Evolutionary conservation across 37 sponge, comb jelly and placozoan genomes (phyloP).

Genomic region (Haliclona indistincta): DNA sequence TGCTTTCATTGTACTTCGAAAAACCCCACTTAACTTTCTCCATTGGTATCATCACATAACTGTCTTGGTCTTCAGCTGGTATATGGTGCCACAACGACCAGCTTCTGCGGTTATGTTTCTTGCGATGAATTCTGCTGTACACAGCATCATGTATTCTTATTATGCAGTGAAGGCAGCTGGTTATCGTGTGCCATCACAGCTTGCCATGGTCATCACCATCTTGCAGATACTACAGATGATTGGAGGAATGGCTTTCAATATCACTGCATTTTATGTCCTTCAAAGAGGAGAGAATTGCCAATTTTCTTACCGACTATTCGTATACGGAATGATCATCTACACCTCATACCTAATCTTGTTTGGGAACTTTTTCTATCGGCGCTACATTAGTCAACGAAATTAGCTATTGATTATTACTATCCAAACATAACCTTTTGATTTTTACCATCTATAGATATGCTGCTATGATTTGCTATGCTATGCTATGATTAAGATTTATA

Average conservation of each 20-base stretch:
- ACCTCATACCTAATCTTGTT: slow-evolving; percentile 37
- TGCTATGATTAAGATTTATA: too few species aligned
- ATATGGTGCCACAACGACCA: too few species aligned
- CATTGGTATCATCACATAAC: slow-evolving; percentile 93
- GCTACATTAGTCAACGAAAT: too few species aligned
- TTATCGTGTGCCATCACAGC: not conserved
- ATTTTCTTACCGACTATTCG: slow-evolving; percentile 11
- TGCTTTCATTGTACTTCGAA: slow-evolving; percentile 66
- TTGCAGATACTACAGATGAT: slow-evolving; percentile 1
- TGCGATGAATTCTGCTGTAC: not conserved
- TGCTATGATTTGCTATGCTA: too few species aligned
- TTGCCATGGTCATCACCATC: not conserved
- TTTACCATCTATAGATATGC: too few species aligned
- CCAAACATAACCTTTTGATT: too few species aligned
- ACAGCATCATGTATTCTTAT: slow-evolving; percentile 7
- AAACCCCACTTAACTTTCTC: slow-evolving; percentile 69
- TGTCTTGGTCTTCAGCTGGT: slow-evolving; percentile 75
- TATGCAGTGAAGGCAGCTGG: slow-evolving; percentile 5
- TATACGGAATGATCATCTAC: slow-evolving; percentile 43
- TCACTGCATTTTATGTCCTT: slow-evolving; percentile 2
- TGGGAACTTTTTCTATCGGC: slow-evolving; percentile 28
- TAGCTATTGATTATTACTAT: too few species aligned
- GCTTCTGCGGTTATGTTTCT: too few species aligned
- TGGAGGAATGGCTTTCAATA: not conserved
- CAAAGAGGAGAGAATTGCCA: too few species aligned